phyloP scores from a whole-genome alignment of 2,888 invertebrate genomes.

The Cylloceria caligata region DNA sequence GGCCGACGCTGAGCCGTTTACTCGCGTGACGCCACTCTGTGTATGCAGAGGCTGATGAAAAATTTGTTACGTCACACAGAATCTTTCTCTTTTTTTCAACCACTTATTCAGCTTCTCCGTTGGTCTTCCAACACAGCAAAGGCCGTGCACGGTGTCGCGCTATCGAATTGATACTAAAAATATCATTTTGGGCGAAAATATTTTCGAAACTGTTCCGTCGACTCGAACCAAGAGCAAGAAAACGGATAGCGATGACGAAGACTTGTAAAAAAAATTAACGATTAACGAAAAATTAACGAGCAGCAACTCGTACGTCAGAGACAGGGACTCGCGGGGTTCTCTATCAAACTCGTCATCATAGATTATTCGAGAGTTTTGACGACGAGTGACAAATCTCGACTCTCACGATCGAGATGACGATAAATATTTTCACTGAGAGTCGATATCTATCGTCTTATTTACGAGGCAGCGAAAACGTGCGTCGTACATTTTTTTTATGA shows the following conservation, averaged over 20 bases:
- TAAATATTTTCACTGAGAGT: conserved; percentile 12
- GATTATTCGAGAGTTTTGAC: background rate
- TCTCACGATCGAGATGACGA: background rate
- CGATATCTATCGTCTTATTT: conserved; percentile 53
- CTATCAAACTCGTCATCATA: conserved; percentile 33
- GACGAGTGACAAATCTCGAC: background rate
- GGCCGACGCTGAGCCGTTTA: conserved; percentile 53
- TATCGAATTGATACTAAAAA: conserved; percentile 22
- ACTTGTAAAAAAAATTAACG: background rate
- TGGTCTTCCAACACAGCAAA: conserved; percentile 9
- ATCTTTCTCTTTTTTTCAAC: conserved; percentile 4
- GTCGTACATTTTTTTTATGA: conserved; percentile 20
- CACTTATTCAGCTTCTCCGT: background rate
- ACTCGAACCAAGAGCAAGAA: background rate
- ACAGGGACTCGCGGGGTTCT: background rate
- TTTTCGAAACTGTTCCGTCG: background rate
- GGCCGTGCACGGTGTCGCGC: background rate
- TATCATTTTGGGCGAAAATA: conserved; percentile 10
- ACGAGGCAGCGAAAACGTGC: conserved; percentile 41
- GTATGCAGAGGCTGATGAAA: conserved; percentile 29
- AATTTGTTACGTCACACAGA: conserved; percentile 50
- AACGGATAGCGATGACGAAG: background rate
- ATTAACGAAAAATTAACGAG: too few relatives aligned
- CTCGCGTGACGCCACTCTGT: conserved; percentile 40
- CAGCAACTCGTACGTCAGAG: too few relatives aligned